Conservation (phyloP, 2,888 invertebrate genomes). For the Acleris sparsana region DNA sequence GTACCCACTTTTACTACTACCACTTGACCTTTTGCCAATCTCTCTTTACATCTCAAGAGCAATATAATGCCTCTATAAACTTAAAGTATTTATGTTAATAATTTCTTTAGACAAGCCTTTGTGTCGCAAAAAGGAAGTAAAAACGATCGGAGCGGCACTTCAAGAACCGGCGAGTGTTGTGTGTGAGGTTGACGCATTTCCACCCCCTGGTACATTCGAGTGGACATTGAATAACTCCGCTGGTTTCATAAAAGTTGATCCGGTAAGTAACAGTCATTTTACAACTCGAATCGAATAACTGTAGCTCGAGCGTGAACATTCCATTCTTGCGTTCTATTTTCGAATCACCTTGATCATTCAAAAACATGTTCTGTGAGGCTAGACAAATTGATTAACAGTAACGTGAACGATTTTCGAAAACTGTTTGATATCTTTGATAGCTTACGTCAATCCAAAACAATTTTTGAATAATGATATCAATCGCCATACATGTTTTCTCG, state of each 20-base stretch:
- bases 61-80: constrained; percentile 1
- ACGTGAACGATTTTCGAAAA: too few species aligned
- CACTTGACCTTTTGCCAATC: neutral
- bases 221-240: constrained; percentile 96
- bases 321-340: too few species aligned
- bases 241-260: constrained; percentile 88
- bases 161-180: constrained; percentile 91
- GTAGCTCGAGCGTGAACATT: too few species aligned
- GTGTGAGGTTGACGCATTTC: constrained; percentile 94
- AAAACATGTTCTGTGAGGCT: too few species aligned
- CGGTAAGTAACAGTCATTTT: constrained; percentile 56
- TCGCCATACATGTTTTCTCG: too few species aligned
- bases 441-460: too few species aligned
- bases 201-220: constrained; percentile 91
- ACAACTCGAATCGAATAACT: neutral
- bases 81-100: constrained; percentile 23
- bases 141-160: constrained; percentile 92
- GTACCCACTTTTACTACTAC: neutral
- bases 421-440: too few species aligned
- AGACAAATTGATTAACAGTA: too few species aligned
- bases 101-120: constrained; percentile 89
- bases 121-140: constrained; percentile 90
- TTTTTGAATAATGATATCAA: too few species aligned
- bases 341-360: too few species aligned
- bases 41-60: neutral